These are phyloP conservation scores for Microcebus murinus DNA, from an alignment of 2,113 vertebrate genomes.

Conservation along the genomic window DNA sequence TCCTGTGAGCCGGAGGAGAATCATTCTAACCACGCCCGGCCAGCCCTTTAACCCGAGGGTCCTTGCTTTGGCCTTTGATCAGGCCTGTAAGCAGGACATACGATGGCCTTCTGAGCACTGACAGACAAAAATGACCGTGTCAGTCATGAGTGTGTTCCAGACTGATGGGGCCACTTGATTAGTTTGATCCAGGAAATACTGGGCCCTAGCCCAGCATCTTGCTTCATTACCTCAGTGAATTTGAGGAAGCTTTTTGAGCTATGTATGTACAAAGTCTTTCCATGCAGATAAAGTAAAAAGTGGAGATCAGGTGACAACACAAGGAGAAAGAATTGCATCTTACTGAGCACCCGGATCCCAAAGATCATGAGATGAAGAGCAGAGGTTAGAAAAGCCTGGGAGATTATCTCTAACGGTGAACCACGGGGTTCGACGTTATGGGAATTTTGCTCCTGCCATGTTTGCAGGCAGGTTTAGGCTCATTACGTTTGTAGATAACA, in stretches of 20 bases:
- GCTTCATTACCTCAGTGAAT: not conserved
- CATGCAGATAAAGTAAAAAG: not conserved
- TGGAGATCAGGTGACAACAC: not conserved
- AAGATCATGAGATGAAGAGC: not conserved
- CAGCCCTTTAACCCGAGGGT: too few relatives aligned
- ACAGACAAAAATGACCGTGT: not conserved
- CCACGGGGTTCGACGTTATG: not conserved
- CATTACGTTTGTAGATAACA: not conserved
- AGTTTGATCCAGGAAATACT: not conserved
- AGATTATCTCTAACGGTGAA: not conserved
- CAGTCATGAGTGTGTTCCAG: not conserved
- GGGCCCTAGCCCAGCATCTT: not conserved
- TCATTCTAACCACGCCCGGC: not conserved
- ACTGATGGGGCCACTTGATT: not conserved
- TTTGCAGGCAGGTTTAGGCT: not conserved
- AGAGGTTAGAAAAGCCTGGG: not conserved
- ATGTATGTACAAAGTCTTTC: not conserved
- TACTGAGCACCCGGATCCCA: not conserved
- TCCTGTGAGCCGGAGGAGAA: not conserved
- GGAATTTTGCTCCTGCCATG: not conserved
- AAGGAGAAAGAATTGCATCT: not conserved
- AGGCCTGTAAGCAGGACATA: not conserved
- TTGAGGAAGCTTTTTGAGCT: constrained; percentile 13
- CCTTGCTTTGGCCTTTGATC: not conserved
- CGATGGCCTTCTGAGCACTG: not conserved